phyloP scores from a whole-genome alignment of 1,140 invertebrate genomes.

The Dendrolimus punctatus region DNA sequence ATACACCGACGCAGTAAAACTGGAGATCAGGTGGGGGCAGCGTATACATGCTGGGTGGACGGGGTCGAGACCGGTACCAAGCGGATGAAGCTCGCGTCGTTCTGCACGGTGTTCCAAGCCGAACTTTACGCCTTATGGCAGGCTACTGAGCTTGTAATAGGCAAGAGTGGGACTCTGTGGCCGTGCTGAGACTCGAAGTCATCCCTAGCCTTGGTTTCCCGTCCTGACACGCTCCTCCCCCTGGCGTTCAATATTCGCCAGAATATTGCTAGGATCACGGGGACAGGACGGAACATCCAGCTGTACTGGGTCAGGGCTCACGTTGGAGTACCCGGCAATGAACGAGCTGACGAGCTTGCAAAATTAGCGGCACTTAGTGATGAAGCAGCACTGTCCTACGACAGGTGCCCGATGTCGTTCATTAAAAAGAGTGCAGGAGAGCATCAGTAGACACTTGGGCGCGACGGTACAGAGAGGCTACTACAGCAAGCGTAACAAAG shows the following conservation, averaged over 20 bases:
- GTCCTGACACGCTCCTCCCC: background rate
- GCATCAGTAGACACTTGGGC: background rate
- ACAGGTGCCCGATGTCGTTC: background rate
- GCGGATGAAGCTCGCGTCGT: background rate
- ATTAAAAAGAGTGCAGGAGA: background rate
- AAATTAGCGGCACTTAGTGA: background rate
- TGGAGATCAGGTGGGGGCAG: background rate
- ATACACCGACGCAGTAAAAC: slow-evolving; percentile 1
- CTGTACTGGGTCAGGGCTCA: background rate
- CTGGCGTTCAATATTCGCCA: background rate
- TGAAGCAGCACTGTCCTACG: background rate
- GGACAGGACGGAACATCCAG: background rate
- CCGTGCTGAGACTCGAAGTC: background rate
- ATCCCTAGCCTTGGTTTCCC: background rate
- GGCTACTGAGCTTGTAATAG: background rate
- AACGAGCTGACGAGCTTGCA: background rate
- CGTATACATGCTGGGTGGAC: background rate
- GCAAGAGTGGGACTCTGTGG: background rate
- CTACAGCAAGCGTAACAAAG: background rate
- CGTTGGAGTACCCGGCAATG: background rate
- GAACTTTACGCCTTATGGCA: background rate
- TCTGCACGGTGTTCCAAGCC: background rate
- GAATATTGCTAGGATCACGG: background rate
- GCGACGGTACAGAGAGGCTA: background rate
- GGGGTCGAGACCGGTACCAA: background rate